Percentiles rank a stretch among this genome's conserved stretches.
phyloP scores from a whole-genome alignment of 2,797 vertebrate species.

The Lagorchestes hirsutus region DNA sequence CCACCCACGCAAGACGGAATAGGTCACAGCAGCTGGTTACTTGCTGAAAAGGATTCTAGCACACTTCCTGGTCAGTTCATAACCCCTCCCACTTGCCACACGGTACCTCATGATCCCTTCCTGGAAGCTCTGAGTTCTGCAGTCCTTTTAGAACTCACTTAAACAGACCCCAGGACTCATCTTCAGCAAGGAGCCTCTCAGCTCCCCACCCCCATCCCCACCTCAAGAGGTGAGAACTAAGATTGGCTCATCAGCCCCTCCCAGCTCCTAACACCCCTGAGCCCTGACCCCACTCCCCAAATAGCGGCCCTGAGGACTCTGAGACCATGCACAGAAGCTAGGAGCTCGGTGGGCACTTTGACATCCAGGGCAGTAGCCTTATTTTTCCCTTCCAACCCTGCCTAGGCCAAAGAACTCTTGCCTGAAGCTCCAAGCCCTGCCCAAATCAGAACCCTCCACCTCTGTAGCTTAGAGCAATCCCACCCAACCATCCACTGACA shows the following conservation, averaged over 20 bases:
- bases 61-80: too few relatives aligned
- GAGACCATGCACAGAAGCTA: neutral
- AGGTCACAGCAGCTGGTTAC: too few relatives aligned
- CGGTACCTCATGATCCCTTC: too few relatives aligned
- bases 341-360: too few relatives aligned
- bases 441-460: neutral
- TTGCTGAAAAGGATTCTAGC: too few relatives aligned
- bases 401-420: neutral
- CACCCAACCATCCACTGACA: neutral
- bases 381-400: neutral
- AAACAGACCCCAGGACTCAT: too few relatives aligned
- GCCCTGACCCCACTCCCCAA: neutral
- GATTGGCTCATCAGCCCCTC: neutral
- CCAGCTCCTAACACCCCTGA: neutral
- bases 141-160: too few relatives aligned
- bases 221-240: neutral
- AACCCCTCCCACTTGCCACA: too few relatives aligned
- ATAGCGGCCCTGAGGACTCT: neutral
- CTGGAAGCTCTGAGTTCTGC: too few relatives aligned
- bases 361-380: neutral
- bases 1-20: too few relatives aligned
- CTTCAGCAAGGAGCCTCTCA: too few relatives aligned
- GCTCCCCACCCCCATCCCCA: too few relatives aligned
- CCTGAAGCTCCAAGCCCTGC: neutral
- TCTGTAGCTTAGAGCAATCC: neutral